phyloP scores from a whole-genome alignment of 2,113 vertebrate genomes.

The Leptobrachium ailaonicum region DNA sequence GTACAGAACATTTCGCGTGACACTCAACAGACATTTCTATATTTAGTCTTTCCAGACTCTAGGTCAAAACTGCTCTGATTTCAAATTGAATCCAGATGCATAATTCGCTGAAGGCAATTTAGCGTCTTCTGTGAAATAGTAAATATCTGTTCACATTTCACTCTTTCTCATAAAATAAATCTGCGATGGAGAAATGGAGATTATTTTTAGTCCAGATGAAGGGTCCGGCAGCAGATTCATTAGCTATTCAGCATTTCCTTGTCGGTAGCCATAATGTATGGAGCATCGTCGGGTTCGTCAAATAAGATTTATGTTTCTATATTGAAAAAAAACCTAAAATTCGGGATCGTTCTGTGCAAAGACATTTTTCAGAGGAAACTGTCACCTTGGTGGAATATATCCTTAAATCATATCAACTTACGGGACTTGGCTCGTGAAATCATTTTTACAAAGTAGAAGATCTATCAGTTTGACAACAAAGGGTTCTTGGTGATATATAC shows the following conservation, averaged over 20 bases:
- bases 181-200: neutral
- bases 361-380: slow-evolving; percentile 20
- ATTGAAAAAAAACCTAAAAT: neutral
- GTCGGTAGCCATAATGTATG: neutral
- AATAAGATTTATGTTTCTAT: neutral
- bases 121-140: slow-evolving; percentile 48
- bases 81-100: slow-evolving; percentile 54
- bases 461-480: slow-evolving; percentile 28
- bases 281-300: no score
- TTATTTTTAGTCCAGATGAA: neutral
- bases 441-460: slow-evolving; percentile 9
- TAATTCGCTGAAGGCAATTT: slow-evolving; percentile 55
- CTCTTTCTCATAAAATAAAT: slow-evolving; percentile 26
- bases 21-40: slow-evolving; percentile 64
- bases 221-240: neutral
- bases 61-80: slow-evolving; percentile 50
- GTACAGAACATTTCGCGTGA: slow-evolving; percentile 46
- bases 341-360: neutral
- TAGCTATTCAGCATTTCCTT: neutral
- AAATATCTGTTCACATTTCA: slow-evolving; percentile 42
- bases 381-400: slow-evolving; percentile 20
- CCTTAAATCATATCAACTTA: slow-evolving; percentile 18
- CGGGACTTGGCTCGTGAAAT: slow-evolving; percentile 27
- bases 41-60: slow-evolving; percentile 59
- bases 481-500: neutral